Evolutionary conservation across 2,888 invertebrate genomes (phyloP).

Genomic region (Drosophila mayaguana): DNA sequence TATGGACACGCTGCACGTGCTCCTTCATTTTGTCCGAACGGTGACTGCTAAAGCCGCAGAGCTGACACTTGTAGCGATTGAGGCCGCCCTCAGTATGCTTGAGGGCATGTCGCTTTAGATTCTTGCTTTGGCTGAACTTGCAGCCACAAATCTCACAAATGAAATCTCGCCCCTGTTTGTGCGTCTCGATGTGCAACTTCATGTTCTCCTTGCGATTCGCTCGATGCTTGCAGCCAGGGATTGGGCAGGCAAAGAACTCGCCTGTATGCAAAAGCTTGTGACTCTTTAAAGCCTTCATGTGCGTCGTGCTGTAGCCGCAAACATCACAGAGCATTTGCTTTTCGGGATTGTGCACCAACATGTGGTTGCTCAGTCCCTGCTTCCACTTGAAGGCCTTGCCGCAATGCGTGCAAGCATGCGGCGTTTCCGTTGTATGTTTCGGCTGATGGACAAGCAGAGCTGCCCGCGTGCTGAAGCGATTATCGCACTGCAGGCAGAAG

Average conservation of each 20-base stretch:
- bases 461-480: conserved; percentile 86
- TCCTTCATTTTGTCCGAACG: conserved; percentile 86
- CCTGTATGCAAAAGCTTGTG: conserved; percentile 86
- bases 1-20: conserved; percentile 85
- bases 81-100: conserved; percentile 79
- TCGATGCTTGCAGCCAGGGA: conserved; percentile 85
- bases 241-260: conserved; percentile 86
- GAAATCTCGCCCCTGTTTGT: conserved; percentile 86
- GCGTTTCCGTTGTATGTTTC: conserved; percentile 86
- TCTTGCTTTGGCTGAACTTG: conserved; percentile 87
- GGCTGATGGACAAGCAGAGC: conserved; percentile 86
- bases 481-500: conserved; percentile 86
- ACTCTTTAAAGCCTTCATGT: conserved; percentile 86
- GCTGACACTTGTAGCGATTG: conserved; percentile 84
- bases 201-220: conserved; percentile 86
- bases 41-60: conserved; percentile 86
- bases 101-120: conserved; percentile 84
- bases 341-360: conserved; percentile 86
- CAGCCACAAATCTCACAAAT: conserved; percentile 87
- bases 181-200: conserved; percentile 86
- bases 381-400: conserved; percentile 87
- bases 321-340: conserved; percentile 87
- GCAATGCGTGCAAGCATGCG: conserved; percentile 86
- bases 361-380: conserved; percentile 86
- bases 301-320: conserved; percentile 87